A percentile compares a stretch with the other conserved stretches of the same genome.
These are phyloP conservation scores for Laupala kohalensis DNA, from an alignment of 1,140 invertebrate genomes.

Conservation along the genomic window DNA sequence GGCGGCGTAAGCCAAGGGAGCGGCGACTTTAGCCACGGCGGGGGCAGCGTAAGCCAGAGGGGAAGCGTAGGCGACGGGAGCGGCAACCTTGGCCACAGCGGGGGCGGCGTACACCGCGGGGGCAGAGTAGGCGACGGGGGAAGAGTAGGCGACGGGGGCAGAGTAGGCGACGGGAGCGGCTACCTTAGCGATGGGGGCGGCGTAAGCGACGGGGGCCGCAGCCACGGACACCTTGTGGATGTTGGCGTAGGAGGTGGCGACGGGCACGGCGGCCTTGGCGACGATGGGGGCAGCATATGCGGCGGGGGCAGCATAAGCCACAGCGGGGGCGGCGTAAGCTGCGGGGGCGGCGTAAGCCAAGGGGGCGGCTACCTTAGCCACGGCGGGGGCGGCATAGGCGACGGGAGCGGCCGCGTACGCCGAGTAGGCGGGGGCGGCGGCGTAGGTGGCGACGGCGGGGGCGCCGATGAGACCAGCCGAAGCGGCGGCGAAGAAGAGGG, in stretches of 20 bases:
- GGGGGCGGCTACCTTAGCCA: neutral
- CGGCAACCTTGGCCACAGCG: conserved; percentile 26
- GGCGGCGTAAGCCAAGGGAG: conserved; percentile 4
- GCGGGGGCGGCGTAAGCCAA: neutral
- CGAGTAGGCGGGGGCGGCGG: neutral
- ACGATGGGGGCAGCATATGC: conserved; percentile 8
- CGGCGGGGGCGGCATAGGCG: neutral
- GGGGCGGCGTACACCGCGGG: conserved; percentile 20
- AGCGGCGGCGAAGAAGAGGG: conserved; percentile 2
- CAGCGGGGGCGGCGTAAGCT: conserved; percentile 2
- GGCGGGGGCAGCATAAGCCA: neutral
- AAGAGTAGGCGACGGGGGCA: conserved; percentile 8
- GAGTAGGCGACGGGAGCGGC: conserved; percentile 16
- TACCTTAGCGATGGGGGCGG: conserved; percentile 20
- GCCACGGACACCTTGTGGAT: conserved; percentile 3
- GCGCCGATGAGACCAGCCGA: conserved; percentile 5
- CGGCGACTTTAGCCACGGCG: conserved; percentile 20
- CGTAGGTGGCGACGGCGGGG: neutral
- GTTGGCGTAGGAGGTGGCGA: conserved; percentile 9
- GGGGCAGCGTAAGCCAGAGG: conserved; percentile 22
- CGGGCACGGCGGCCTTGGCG: conserved; percentile 3
- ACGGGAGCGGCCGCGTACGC: too few relatives aligned
- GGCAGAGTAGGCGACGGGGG: conserved; percentile 8
- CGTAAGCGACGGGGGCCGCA: conserved; percentile 10
- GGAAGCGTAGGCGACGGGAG: conserved; percentile 21